Conservation (phyloP, 2,113 vertebrate species). For the Ceyx melanurus region DNA sequence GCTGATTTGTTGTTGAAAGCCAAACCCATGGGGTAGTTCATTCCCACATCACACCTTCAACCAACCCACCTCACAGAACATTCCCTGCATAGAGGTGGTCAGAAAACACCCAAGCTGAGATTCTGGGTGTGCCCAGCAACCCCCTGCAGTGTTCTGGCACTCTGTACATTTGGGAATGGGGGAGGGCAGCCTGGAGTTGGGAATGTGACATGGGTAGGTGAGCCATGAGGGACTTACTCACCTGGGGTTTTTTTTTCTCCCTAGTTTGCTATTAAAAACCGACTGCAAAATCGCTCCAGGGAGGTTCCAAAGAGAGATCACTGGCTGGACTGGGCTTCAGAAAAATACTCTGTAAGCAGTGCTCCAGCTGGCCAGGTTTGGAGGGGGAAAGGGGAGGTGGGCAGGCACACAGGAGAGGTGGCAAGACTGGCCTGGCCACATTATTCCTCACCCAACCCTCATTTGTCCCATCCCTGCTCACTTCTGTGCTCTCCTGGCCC, state of each 20-base stretch:
- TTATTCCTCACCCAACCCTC: accelerated
- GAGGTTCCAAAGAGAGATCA: slow-evolving; percentile 80
- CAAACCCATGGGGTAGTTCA: neutral
- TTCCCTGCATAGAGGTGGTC: neutral
- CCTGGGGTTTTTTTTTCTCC: neutral
- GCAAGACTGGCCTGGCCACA: neutral
- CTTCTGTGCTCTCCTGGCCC: slow-evolving; percentile 43
- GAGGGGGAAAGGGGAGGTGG: neutral
- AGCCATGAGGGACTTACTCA: neutral
- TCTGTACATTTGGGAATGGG: neutral
- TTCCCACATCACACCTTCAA: neutral
- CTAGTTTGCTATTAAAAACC: slow-evolving; percentile 90
- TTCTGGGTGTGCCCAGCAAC: neutral
- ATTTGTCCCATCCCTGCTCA: neutral
- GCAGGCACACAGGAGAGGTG: neutral
- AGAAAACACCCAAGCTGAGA: neutral
- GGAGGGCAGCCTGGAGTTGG: neutral
- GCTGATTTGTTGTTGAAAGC: neutral
- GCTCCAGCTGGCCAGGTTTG: neutral
- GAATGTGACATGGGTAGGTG: neutral
- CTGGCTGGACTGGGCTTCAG: slow-evolving; percentile 96
- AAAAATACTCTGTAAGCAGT: slow-evolving; percentile 87
- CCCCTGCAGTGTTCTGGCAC: neutral
- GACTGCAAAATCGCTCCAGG: slow-evolving; percentile 78
- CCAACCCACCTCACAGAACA: neutral